Percentiles rank a stretch among this genome's conserved stretches.
Evolutionary conservation across 2,888 invertebrate genomes (phyloP).

Genomic region (Caenorhabditis parvicauda): DNA sequence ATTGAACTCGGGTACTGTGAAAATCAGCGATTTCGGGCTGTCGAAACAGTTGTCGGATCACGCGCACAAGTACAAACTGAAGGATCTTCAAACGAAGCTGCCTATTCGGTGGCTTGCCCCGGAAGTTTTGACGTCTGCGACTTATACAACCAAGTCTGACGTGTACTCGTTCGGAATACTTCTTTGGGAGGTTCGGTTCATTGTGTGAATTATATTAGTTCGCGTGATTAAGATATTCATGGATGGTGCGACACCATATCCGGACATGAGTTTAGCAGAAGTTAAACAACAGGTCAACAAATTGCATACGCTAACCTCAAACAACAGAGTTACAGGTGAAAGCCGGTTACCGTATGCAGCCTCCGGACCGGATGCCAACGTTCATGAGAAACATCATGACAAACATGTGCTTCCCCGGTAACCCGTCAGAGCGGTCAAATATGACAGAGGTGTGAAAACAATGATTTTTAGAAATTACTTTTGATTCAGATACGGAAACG

Average conservation of each 20-base stretch:
- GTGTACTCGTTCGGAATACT: slow-evolving; percentile 46
- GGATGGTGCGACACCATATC: slow-evolving; percentile 42
- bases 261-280: slow-evolving; percentile 37
- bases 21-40: slow-evolving; percentile 48
- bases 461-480: neutral
- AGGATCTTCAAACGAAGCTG: slow-evolving; percentile 37
- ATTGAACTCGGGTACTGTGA: slow-evolving; percentile 32
- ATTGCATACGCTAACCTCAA: too few relatives aligned
- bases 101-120: slow-evolving; percentile 49
- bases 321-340: too few relatives aligned
- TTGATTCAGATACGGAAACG: slow-evolving; percentile 9
- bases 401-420: slow-evolving; percentile 16
- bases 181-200: slow-evolving; percentile 35
- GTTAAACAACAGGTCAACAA: slow-evolving; percentile 26
- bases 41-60: slow-evolving; percentile 37
- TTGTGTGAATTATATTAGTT: neutral
- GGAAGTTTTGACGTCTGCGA: slow-evolving; percentile 38
- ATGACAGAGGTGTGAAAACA: slow-evolving; percentile 12
- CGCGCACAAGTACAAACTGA: slow-evolving; percentile 42
- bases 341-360: slow-evolving; percentile 38
- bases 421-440: slow-evolving; percentile 21
- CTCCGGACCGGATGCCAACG: slow-evolving; percentile 46
- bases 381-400: slow-evolving; percentile 35
- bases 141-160: slow-evolving; percentile 40
- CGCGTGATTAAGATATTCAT: slow-evolving; percentile 13